Conservation (phyloP, 2,113 vertebrate genomes). For the Melanerpes aurifrons region DNA sequence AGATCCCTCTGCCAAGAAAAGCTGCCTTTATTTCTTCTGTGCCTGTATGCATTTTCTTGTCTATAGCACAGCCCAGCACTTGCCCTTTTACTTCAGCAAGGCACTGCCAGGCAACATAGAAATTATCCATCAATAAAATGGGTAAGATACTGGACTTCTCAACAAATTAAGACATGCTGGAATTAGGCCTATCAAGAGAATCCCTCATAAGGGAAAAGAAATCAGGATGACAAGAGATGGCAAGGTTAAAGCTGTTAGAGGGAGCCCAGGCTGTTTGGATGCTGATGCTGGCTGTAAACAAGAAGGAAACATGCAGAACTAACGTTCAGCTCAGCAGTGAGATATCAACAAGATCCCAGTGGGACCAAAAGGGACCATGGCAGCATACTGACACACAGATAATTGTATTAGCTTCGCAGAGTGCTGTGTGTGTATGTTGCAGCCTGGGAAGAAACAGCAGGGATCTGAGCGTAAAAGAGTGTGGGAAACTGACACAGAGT, state of each 20-base stretch:
- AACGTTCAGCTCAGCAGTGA: constrained; percentile 12
- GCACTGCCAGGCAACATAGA: neutral
- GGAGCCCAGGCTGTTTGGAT: neutral
- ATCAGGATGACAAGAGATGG: neutral
- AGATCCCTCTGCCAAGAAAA: neutral
- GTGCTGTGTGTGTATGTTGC: neutral
- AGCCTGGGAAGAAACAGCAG: constrained; percentile 20
- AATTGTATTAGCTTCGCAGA: constrained; percentile 45
- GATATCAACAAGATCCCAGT: constrained; percentile 18
- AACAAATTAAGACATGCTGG: neutral
- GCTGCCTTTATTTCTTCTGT: neutral
- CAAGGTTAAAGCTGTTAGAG: neutral
- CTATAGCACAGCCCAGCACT: neutral
- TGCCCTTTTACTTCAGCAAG: neutral
- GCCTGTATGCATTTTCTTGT: neutral
- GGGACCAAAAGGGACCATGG: neutral
- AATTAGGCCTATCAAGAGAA: neutral
- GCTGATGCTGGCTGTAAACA: constrained; percentile 2
- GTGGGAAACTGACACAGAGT: neutral
- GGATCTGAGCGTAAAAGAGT: neutral
- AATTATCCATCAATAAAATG: neutral
- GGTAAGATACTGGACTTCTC: neutral
- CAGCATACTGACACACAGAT: constrained; percentile 15
- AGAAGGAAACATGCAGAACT: constrained; percentile 31
- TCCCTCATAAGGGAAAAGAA: neutral